Conservation (phyloP, 2,113 vertebrate species). For the Hippocampus mohnikei region DNA sequence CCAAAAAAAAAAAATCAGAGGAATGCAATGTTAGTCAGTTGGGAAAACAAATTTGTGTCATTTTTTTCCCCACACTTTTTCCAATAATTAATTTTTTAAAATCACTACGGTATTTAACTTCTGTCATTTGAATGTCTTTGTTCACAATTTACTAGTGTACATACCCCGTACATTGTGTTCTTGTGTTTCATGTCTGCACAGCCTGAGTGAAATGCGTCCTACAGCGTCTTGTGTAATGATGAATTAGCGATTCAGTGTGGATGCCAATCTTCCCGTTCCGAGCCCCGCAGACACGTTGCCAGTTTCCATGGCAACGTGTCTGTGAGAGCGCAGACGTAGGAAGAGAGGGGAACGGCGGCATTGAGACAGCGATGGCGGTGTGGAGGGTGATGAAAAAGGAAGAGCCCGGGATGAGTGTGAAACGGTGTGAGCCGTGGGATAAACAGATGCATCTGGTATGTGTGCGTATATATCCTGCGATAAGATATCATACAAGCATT, state of each 20-base stretch:
- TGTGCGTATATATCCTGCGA: not conserved
- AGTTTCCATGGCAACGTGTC: constrained; percentile 77
- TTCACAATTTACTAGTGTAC: not conserved
- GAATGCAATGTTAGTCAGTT: not conserved
- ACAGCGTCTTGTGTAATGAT: constrained; percentile 53
- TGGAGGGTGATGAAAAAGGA: constrained; percentile 53
- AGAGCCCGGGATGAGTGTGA: constrained; percentile 45
- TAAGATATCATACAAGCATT: not conserved
- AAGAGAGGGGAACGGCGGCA: constrained; percentile 47
- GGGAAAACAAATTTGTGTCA: not conserved
- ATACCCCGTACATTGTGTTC: not conserved
- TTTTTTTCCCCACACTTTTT: not conserved
- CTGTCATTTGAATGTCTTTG: not conserved
- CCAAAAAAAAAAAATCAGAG: too few species aligned
- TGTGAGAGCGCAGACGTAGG: constrained; percentile 58
- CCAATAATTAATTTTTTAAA: too few species aligned
- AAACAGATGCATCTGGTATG: constrained; percentile 34
- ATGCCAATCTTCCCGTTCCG: constrained; percentile 58
- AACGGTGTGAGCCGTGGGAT: constrained; percentile 41
- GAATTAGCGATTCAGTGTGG: constrained; percentile 30
- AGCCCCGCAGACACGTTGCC: constrained; percentile 72
- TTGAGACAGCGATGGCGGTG: constrained; percentile 50
- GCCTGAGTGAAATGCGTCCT: constrained; percentile 10
- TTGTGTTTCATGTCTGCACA: constrained; percentile 1
- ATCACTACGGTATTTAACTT: not conserved